Conservation (phyloP, 2,113 vertebrate species). For the Gadus chalcogrammus region DNA sequence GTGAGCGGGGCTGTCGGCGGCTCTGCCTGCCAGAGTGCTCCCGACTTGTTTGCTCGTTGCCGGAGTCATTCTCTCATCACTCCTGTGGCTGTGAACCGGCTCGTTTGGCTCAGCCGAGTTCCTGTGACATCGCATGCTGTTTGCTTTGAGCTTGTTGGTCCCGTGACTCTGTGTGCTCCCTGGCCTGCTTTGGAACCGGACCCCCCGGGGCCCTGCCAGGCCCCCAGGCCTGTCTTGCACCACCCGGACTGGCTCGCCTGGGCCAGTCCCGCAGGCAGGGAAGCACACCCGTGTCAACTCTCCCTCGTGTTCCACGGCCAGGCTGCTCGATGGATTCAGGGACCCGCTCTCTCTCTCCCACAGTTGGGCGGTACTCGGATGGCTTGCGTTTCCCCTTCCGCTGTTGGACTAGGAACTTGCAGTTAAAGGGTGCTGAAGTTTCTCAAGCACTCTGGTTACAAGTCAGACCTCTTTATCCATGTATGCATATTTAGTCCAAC, state of each 20-base stretch:
- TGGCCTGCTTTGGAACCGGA: constrained; percentile 23
- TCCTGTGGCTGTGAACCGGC: constrained; percentile 32
- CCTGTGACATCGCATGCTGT: constrained; percentile 37
- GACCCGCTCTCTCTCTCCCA: constrained; percentile 6
- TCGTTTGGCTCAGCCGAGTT: constrained; percentile 44
- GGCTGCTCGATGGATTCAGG: background rate
- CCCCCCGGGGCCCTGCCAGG: constrained; percentile 33
- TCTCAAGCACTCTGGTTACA: constrained; percentile 7
- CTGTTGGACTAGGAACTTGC: constrained; percentile 38
- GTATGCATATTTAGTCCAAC: constrained; percentile 4
- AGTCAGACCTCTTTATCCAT: constrained; percentile 10
- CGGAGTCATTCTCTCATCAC: constrained; percentile 48
- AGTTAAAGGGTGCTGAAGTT: constrained; percentile 1
- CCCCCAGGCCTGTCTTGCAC: constrained; percentile 32
- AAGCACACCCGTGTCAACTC: constrained; percentile 29
- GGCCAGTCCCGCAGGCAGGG: constrained; percentile 32
- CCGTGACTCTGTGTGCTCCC: constrained; percentile 36
- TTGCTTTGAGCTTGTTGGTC: constrained; percentile 43
- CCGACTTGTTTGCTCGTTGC: constrained; percentile 46
- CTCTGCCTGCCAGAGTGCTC: constrained; percentile 56
- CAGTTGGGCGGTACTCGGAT: constrained; percentile 18
- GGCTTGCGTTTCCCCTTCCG: constrained; percentile 35
- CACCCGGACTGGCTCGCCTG: constrained; percentile 31
- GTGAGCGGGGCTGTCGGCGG: constrained; percentile 66
- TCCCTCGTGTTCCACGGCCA: constrained; percentile 36